Conservation (phyloP, 2,888 invertebrate genomes). For the Athalia cordata region DNA sequence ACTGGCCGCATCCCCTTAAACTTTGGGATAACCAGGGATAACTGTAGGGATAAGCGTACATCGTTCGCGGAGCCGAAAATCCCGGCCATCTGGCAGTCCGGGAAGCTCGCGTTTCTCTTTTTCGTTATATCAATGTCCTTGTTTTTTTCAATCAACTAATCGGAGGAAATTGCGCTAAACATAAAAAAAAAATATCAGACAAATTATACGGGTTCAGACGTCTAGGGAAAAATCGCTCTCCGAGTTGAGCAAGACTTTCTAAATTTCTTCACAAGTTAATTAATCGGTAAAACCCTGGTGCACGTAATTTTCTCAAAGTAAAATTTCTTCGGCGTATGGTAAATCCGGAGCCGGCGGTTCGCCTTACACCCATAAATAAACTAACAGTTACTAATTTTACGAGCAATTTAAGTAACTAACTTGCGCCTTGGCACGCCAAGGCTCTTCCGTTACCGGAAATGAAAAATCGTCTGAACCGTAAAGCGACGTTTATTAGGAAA, state of each 20-base stretch:
- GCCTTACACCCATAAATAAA: not conserved
- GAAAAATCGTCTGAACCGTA: constrained; percentile 8
- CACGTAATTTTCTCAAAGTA: constrained; percentile 4
- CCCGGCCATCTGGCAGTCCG: constrained; percentile 32
- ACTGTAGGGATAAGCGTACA: constrained; percentile 33
- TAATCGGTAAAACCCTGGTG: not conserved
- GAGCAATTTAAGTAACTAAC: constrained; percentile 35
- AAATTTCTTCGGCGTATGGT: not conserved
- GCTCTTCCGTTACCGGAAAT: constrained; percentile 19
- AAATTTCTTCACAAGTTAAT: constrained; percentile 16
- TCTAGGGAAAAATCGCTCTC: not conserved
- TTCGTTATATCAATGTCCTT: not conserved
- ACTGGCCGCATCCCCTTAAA: constrained; percentile 45
- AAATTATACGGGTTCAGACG: not conserved
- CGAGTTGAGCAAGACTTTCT: not conserved
- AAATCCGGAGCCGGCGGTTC: not conserved
- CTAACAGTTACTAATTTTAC: constrained; percentile 24
- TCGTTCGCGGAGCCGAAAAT: constrained; percentile 12
- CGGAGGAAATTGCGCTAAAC: not conserved
- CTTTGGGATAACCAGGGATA: constrained; percentile 44
- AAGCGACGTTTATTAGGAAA: constrained; percentile 34
- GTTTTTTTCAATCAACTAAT: not conserved
- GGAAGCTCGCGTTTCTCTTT: not conserved
- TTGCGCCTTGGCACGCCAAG: not conserved
- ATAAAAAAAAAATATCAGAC: too few relatives aligned